Evolutionary conservation across 2,888 invertebrate species (phyloP).

Genomic region (Dryobota labecula): DNA sequence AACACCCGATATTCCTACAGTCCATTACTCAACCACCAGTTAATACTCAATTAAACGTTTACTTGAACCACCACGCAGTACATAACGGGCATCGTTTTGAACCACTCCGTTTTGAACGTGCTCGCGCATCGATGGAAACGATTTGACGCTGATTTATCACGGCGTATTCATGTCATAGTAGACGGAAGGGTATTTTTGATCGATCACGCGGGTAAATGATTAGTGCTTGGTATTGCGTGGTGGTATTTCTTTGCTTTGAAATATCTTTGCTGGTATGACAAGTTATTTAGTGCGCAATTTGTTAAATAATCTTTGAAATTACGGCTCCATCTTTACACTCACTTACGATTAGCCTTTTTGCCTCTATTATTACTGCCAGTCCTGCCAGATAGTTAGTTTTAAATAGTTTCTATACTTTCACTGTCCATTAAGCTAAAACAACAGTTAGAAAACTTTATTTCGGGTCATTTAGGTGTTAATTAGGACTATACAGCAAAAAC

Average conservation of each 20-base stretch:
- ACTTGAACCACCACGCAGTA: conserved; percentile 37
- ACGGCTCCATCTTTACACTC: background rate
- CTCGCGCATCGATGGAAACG: conserved; percentile 39
- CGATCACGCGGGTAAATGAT: conserved; percentile 41
- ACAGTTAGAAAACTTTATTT: background rate
- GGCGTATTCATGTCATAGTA: conserved; percentile 38
- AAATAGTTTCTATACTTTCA: background rate
- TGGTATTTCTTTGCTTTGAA: conserved; percentile 20
- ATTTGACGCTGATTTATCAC: conserved; percentile 52
- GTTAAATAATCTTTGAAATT: background rate
- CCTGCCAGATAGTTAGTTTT: background rate
- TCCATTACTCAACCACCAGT: conserved; percentile 18
- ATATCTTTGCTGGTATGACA: conserved; percentile 1
- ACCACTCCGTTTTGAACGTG: conserved; percentile 20
- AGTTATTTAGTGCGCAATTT: background rate
- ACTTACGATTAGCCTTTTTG: background rate
- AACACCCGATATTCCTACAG: conserved; percentile 23
- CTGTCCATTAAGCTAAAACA: background rate
- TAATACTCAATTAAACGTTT: conserved; percentile 41
- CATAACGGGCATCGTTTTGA: conserved; percentile 32
- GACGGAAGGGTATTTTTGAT: conserved; percentile 44
- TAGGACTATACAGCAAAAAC: background rate
- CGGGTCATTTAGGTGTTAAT: background rate
- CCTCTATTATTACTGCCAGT: background rate
- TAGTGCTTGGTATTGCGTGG: conserved; percentile 16